Evolutionary conservation across 2,888 invertebrate genomes (phyloP), one percentile per base, ranked within the genome.

Genomic region (Octodonta nipae): DNA sequence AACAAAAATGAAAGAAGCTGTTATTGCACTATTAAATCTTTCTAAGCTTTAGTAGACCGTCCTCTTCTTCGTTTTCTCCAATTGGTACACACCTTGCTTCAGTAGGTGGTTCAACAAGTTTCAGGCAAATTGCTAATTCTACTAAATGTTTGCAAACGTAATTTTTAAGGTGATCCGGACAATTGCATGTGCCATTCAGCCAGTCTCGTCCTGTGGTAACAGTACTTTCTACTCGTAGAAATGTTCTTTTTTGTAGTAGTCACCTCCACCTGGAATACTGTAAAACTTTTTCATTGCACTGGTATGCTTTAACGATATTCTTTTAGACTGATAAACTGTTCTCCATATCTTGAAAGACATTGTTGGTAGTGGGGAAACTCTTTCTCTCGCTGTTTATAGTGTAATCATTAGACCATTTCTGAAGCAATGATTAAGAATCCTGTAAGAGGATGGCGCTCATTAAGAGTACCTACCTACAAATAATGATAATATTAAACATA

Each of bases 341-440:
- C 12, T 28, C 28, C 28, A 28, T 13, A 28, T 28, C 28, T 28
- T 28, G 12, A 28, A 28, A 28, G 5, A 28, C 28, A 28, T 28
- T 13, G 13, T 28, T 28, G 28, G 28, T 13, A 28, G 25, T 25
- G 25, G 25, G 10, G n/a, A 25, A 25, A 25, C 20, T 7, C 20
- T 8, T 12, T 25, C 28, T 28, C 28, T 28, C 28, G 28, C 5
- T 28, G 15, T 28, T 28, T 28, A 28, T 28, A 28, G 13, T 28
- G 28, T 28, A 28, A 11, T 28, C 28, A 7, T 28, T 28, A 28
- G 28, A 28, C 28, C 28, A 28, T 28, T 28, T 28, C 28, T 28
- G 6, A 28, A 28, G 13, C 28, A 28, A 28, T 28, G 13, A 28
- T 15, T 28, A 28, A 28, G 28, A 28, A 28, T 28, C 28, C 12